phyloP scores from a whole-genome alignment of 2,797 vertebrate species.

The Cirrhinus mrigala region DNA sequence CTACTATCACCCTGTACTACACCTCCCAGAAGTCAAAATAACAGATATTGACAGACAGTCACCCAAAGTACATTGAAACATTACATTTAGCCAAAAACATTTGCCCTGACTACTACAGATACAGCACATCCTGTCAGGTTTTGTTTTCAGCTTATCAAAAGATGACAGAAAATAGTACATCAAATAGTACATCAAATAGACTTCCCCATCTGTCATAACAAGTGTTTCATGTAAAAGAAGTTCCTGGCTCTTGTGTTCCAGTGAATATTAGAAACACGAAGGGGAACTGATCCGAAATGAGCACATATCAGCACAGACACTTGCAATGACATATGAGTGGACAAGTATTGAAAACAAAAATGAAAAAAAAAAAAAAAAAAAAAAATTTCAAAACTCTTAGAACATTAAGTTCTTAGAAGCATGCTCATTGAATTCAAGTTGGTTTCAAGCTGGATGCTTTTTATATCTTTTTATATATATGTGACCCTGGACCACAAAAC shows the following conservation, averaged over 20 bases:
- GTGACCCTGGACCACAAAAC: too few species aligned
- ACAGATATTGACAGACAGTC: background rate
- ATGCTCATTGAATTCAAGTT: too few species aligned
- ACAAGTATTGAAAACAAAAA: background rate
- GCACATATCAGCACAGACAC: background rate
- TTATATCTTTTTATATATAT: too few species aligned
- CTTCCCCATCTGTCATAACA: background rate
- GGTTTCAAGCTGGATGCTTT: too few species aligned
- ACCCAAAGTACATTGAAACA: background rate
- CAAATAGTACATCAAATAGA: background rate
- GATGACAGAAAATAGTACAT: background rate
- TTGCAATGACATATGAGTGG: background rate
- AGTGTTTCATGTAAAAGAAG: background rate
- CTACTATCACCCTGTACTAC: conserved; percentile 15
- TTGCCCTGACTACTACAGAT: background rate
- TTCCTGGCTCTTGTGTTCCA: background rate
- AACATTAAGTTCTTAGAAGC: too few species aligned
- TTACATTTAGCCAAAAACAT: background rate
- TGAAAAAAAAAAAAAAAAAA: too few species aligned
- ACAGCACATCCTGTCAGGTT: background rate
- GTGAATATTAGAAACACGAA: background rate
- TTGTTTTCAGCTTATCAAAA: background rate
- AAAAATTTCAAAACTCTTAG: too few species aligned
- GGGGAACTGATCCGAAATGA: background rate
- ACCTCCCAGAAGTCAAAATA: conserved; percentile 29